phyloP scores from a whole-genome alignment of 2,888 invertebrate genomes.

The Nudaria mundana region DNA sequence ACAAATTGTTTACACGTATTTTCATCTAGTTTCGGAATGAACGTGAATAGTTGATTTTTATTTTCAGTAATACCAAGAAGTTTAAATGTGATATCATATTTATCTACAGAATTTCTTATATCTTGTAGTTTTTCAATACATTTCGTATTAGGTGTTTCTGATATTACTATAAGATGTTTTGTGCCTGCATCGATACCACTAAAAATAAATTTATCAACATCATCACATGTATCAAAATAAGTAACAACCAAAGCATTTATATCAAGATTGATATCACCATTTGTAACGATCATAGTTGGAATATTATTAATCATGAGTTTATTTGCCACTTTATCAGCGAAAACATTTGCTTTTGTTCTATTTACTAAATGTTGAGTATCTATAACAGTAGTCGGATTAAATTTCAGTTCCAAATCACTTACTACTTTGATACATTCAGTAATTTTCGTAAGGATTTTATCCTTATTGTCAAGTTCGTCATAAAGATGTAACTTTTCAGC shows the following conservation, averaged over 20 bases:
- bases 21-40: slow-evolving; percentile 41
- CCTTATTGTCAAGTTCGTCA: neutral
- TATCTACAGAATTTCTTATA: slow-evolving; percentile 28
- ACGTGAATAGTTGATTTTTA: slow-evolving; percentile 32
- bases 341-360: slow-evolving; percentile 11
- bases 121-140: slow-evolving; percentile 23
- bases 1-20: slow-evolving; percentile 37
- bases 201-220: slow-evolving; percentile 22
- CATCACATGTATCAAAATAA: slow-evolving; percentile 31
- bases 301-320: slow-evolving; percentile 19
- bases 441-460: slow-evolving; percentile 10
- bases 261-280: neutral
- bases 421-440: slow-evolving; percentile 30
- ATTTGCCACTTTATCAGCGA: slow-evolving; percentile 25
- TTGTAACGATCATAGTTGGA: slow-evolving; percentile 15
- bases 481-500: neutral
- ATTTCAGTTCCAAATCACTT: slow-evolving; percentile 19
- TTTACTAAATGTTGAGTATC: slow-evolving; percentile 10
- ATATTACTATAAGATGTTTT: slow-evolving; percentile 41
- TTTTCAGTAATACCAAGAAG: slow-evolving; percentile 21
- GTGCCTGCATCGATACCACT: slow-evolving; percentile 21
- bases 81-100: slow-evolving; percentile 44
- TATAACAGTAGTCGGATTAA: slow-evolving; percentile 30
- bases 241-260: slow-evolving; percentile 18
- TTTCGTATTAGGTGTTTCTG: slow-evolving; percentile 15